Percentiles rank a stretch among this genome's conserved stretches.
Conservation (phyloP, 2,888 invertebrate genomes). For the Pemphredon lugubris region DNA sequence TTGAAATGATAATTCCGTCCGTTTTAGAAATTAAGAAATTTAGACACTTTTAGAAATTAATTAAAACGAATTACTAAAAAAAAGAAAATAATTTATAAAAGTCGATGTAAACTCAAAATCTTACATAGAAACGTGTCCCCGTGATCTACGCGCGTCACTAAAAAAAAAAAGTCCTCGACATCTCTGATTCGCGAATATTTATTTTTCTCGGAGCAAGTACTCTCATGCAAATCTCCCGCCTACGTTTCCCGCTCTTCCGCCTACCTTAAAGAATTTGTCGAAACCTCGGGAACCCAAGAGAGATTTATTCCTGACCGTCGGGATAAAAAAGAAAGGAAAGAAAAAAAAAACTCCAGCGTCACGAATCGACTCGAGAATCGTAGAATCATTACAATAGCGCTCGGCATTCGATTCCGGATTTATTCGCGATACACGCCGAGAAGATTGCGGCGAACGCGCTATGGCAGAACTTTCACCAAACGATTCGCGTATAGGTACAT, state of each 20-base stretch:
- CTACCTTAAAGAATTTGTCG: background rate
- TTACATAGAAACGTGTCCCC: too few species aligned
- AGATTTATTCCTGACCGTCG: too few species aligned
- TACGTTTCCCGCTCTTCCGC: too few species aligned
- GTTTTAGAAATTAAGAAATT: background rate
- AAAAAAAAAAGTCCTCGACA: too few species aligned
- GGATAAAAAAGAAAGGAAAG: too few species aligned
- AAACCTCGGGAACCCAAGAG: constrained; percentile 7
- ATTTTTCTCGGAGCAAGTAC: too few species aligned
- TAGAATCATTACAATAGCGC: constrained; percentile 12
- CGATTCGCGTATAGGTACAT: background rate
- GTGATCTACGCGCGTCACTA: too few species aligned
- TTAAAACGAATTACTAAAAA: too few species aligned
- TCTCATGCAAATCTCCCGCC: too few species aligned
- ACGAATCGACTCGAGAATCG: constrained; percentile 21
- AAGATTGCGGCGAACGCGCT: constrained; percentile 3
- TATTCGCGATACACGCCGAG: constrained; percentile 10
- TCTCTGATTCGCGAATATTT: too few species aligned
- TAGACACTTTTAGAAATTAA: too few species aligned
- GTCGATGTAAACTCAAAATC: too few species aligned
- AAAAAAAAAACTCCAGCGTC: background rate
- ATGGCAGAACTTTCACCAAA: constrained; percentile 30
- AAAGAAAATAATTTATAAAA: background rate
- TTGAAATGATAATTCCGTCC: background rate
- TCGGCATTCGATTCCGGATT: background rate